Conservation (phyloP, 2,888 invertebrate species). For the Eucriotettix oculatus region DNA sequence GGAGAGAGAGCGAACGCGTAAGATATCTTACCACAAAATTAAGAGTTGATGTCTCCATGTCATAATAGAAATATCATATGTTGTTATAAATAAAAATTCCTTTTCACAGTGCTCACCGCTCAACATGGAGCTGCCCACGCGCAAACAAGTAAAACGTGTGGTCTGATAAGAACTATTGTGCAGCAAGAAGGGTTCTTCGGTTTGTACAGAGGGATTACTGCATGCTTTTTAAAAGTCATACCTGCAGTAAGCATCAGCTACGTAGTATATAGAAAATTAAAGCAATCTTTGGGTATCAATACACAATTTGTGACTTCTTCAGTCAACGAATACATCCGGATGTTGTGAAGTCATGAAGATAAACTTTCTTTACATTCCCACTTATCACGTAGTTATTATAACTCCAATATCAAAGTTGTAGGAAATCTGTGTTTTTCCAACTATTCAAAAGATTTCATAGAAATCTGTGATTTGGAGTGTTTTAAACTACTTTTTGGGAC, state of each 20-base stretch:
- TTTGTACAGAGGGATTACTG: slow-evolving; percentile 90
- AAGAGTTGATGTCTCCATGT: too few relatives aligned
- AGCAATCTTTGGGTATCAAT: slow-evolving; percentile 75
- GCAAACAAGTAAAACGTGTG: slow-evolving; percentile 45
- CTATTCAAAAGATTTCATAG: too few relatives aligned
- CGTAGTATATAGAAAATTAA: slow-evolving; percentile 90
- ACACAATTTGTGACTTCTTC: slow-evolving; percentile 21
- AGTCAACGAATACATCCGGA: background rate
- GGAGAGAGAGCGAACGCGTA: too few relatives aligned
- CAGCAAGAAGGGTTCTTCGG: slow-evolving; percentile 77
- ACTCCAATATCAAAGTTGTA: too few relatives aligned
- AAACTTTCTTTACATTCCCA: background rate
- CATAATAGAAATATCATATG: too few relatives aligned
- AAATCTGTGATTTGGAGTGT: too few relatives aligned
- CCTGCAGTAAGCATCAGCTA: slow-evolving; percentile 98
- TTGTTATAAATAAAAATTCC: background rate
- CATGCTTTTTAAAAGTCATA: slow-evolving; percentile 94
- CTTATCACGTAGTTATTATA: background rate
- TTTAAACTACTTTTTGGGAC: too few relatives aligned
- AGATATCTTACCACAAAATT: too few relatives aligned
- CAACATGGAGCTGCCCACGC: slow-evolving; percentile 15
- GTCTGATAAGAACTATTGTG: slow-evolving; percentile 64
- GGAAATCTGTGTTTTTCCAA: too few relatives aligned
- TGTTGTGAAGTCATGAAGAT: too few relatives aligned
- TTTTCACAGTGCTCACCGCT: slow-evolving; percentile 19